A percentile compares a stretch with the other conserved stretches of the same genome.
These are phyloP conservation scores for Drosophila nasuta DNA, from an alignment of 1,140 invertebrate species.

Conservation along the genomic window DNA sequence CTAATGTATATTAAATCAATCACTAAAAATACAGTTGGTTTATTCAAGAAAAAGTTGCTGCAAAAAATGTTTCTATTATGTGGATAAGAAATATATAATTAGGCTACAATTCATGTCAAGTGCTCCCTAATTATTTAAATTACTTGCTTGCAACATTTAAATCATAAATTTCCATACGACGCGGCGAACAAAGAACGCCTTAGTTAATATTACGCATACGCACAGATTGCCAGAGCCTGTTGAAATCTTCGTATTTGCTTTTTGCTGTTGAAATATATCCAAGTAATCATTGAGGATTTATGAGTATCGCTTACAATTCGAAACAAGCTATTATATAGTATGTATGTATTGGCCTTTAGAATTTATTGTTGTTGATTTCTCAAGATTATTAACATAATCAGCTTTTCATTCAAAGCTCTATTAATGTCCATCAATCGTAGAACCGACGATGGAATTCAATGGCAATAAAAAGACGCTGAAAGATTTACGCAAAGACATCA, in stretches of 20 bases:
- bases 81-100: too few species aligned
- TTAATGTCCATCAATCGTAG: conserved; percentile 59
- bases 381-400: conserved; percentile 58
- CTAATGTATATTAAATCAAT: too few species aligned
- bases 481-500: conserved; percentile 27
- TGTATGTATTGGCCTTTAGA: conserved; percentile 8
- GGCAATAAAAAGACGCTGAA: conserved; percentile 43
- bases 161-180: too few species aligned
- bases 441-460: conserved; percentile 23
- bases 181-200: too few species aligned
- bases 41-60: too few species aligned
- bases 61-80: too few species aligned
- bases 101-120: too few species aligned
- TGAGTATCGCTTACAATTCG: conserved; percentile 20
- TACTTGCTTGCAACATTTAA: too few species aligned
- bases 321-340: conserved; percentile 6
- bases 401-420: conserved; percentile 47
- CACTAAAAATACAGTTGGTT: too few species aligned
- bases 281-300: conserved; percentile 14
- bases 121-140: too few species aligned
- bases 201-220: conserved; percentile 10
- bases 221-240: not conserved
- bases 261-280: not conserved
- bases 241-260: not conserved
- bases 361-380: conserved; percentile 30